phyloP scores from a whole-genome alignment of 2,888 invertebrate genomes.

The Pristionchus maxplancki region DNA sequence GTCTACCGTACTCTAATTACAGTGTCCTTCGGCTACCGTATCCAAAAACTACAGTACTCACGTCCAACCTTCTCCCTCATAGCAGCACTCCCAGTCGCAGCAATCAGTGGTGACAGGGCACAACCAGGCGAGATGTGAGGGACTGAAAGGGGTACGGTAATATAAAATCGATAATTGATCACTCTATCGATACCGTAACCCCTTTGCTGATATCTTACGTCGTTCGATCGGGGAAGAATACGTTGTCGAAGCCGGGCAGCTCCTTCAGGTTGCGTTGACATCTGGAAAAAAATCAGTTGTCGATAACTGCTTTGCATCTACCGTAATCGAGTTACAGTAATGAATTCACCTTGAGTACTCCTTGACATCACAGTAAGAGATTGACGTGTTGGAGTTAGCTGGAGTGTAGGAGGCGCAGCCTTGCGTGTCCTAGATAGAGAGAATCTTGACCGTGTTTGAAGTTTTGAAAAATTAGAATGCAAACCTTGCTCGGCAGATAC shows the following conservation, averaged over 20 bases:
- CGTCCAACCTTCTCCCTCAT: background rate
- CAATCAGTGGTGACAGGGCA: background rate
- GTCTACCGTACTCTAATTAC: background rate
- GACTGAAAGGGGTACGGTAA: background rate
- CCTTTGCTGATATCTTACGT: too few relatives aligned
- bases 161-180: background rate
- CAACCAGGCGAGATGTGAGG: conserved; percentile 12
- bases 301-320: background rate
- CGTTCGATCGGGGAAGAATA: conserved; percentile 1
- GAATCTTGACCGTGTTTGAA: too few relatives aligned
- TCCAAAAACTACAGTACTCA: background rate
- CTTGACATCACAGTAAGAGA: background rate
- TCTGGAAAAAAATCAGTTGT: background rate
- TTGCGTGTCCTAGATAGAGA: background rate
- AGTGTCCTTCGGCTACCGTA: background rate
- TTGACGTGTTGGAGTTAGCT: background rate
- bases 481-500: conserved; percentile 12
- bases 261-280: background rate
- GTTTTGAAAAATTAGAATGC: background rate
- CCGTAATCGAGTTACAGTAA: background rate
- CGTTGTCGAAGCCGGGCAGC: background rate
- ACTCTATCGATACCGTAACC: background rate
- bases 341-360: background rate
- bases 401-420: background rate
- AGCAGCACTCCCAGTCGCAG: conserved; percentile 38